Base-by-base conservation (phyloP, 2,888 invertebrate genomes). In the Euzophera pinguis region DNA sequence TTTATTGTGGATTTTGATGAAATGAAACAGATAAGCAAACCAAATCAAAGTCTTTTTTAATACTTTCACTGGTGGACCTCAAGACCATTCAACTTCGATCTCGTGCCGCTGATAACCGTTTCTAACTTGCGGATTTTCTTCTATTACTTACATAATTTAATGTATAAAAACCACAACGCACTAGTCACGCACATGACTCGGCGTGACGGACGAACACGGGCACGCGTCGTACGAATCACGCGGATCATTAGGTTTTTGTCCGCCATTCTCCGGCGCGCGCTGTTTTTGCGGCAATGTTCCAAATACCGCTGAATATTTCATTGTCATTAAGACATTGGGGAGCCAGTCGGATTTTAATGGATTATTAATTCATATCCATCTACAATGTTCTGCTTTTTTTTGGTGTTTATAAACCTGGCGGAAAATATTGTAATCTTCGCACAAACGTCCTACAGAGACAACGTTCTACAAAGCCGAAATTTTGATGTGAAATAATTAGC, bases 81-180 rank as follows among this genome's bases (percentile, higher is more conserved):
- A n/a, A n/a, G n/a, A n/a, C n/a, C n/a, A n/a, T n/a, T n/a, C n/a
- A n/a, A n/a, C n/a, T n/a, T n/a, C n/a, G n/a, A n/a, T n/a, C n/a
- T n/a, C n/a, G n/a, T n/a, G n/a, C n/a, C n/a, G n/a, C n/a, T n/a
- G n/a, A n/a, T n/a, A n/a, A n/a, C n/a, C n/a, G n/a, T n/a, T n/a
- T n/a, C n/a, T n/a, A n/a, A n/a, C n/a, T n/a, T n/a, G n/a, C n/a
- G n/a, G n/a, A n/a, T n/a, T n/a, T 3, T 22, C 22, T 22, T 22
- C 3, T 22, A 22, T 22, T 5, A 22, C 5, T 3, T 22, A 22
- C 3, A 5, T 22, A 22, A 2, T 22, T 22, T 22, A 22, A 59
- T 60, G 60, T 61, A 53, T 58, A 55, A 45, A 49, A 34, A 34
- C 10, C 54, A 50, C 48, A 53, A 16, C 17, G 52, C 47, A 58